A percentile compares a stretch with the other conserved stretches of the same genome.
phyloP scores from a whole-genome alignment of 2,797 vertebrate genomes.

The Enteromius trimaculatus region DNA sequence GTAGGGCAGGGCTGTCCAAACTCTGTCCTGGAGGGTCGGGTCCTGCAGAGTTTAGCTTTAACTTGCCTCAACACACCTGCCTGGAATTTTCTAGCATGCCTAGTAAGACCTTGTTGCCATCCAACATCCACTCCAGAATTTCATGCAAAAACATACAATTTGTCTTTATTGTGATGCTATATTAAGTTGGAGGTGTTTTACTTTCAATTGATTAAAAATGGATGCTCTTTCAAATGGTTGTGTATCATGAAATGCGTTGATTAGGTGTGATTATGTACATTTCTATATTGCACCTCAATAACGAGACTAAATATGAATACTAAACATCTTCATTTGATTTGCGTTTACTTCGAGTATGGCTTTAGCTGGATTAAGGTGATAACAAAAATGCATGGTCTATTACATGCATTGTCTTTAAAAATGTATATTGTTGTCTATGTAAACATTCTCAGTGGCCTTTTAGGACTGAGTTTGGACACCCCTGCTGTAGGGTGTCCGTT shows the following conservation, averaged over 20 bases:
- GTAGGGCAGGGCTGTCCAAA: not conserved
- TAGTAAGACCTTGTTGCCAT: not conserved
- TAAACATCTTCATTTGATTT: too few relatives aligned
- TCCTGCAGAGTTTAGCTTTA: not conserved
- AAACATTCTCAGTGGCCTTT: not conserved
- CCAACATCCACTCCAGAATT: too few relatives aligned
- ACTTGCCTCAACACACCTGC: not conserved
- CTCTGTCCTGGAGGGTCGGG: too few relatives aligned
- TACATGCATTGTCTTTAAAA: not conserved
- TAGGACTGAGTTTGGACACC: not conserved
- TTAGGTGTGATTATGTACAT: not conserved
- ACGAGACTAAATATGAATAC: not conserved
- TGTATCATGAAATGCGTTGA: not conserved
- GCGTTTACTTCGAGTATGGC: too few relatives aligned
- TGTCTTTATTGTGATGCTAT: too few relatives aligned
- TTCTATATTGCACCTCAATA: not conserved
- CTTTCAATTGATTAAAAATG: too few relatives aligned
- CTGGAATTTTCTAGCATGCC: not conserved
- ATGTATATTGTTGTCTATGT: not conserved
- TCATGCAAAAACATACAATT: too few relatives aligned
- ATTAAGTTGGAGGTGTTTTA: too few relatives aligned
- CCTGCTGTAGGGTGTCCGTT: not conserved
- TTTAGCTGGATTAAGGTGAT: too few relatives aligned
- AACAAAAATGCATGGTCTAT: too few relatives aligned
- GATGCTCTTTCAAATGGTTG: too few relatives aligned